Base-by-base conservation (phyloP, 2,888 invertebrate species). In the Agriopis aurantiaria region DNA sequence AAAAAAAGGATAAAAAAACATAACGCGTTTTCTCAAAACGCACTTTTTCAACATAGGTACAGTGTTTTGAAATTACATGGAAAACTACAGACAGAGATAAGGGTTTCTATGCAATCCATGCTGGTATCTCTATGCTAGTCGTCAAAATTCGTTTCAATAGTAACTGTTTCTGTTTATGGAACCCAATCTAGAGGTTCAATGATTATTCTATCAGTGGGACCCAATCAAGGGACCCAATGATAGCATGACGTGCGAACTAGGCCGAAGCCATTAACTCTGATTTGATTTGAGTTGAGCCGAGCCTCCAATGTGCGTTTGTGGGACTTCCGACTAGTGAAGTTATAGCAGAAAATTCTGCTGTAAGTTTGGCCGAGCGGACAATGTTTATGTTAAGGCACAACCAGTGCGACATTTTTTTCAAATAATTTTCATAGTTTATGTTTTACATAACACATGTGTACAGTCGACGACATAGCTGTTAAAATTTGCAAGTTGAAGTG, bases 181-280 rank as follows among this genome's bases (percentile, higher is more conserved):
- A 17, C 11, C 43, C 56, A 43, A 56, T 43, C 14, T 17, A 33
- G 23, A 17, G 33, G 46, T 33, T 33, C 49, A 33, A 49, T 63
- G 68, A 68, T 68, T 68, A 58, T 59, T 64, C 58, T 33, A 40
- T 53, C 40, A 40, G 43, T 48, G 48, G 12, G 65, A 55, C 43
- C 59, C 55, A 69, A 69, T 69, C 55, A 69, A 64, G 59, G 53
- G 43, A 4, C 14, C 14, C 56, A 11, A 55, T 55, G 59, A 69
- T 59, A 23, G 57, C 52, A 68, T 60, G 68, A 64, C 64, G 64
- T 64, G 68, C 64, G 64, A 64, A 64, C 59, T 60, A 51, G 68
- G 64, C 12, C 45, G 53, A 41, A 14, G 17, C 59, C 55, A 60
- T 68, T 69, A 64, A 49, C 55, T 14, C 48, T 64, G 68, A 69